Conservation (phyloP, 2,113 vertebrate genomes). For the Mellivora capensis region DNA sequence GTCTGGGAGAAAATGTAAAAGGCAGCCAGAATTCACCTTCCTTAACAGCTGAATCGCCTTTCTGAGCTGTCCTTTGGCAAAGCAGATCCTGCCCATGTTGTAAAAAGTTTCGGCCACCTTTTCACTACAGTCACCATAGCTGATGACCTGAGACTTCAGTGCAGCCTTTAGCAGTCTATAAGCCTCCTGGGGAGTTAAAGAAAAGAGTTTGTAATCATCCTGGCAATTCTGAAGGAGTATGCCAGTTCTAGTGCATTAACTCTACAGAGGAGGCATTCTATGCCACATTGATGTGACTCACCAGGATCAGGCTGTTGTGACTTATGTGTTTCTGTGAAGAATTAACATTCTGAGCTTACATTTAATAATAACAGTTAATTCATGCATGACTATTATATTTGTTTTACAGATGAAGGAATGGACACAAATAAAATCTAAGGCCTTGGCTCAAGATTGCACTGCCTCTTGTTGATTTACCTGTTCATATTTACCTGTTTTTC, state of each 20-base stretch:
- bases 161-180: conserved; percentile 65
- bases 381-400: background rate
- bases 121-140: conserved; percentile 59
- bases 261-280: background rate
- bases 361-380: background rate
- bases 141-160: conserved; percentile 44
- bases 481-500: conserved; percentile 69
- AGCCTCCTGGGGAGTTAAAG: conserved; percentile 65
- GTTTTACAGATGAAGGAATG: background rate
- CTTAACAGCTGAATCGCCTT: conserved; percentile 67
- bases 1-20: background rate
- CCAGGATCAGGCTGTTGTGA: background rate
- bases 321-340: background rate
- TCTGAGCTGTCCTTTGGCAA: conserved; percentile 66
- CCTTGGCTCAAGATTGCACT: background rate
- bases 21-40: conserved; percentile 58
- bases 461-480: background rate
- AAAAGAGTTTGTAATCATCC: background rate
- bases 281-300: background rate
- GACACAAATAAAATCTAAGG: background rate
- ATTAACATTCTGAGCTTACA: background rate
- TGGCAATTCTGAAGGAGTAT: background rate
- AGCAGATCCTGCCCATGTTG: conserved; percentile 71
- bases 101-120: conserved; percentile 66
- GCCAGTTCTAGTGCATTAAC: background rate